Percentiles rank a stretch among this genome's conserved stretches.
Evolutionary conservation across 2,797 vertebrate species (phyloP).

Genomic region (Rhinogobio ventralis): DNA sequence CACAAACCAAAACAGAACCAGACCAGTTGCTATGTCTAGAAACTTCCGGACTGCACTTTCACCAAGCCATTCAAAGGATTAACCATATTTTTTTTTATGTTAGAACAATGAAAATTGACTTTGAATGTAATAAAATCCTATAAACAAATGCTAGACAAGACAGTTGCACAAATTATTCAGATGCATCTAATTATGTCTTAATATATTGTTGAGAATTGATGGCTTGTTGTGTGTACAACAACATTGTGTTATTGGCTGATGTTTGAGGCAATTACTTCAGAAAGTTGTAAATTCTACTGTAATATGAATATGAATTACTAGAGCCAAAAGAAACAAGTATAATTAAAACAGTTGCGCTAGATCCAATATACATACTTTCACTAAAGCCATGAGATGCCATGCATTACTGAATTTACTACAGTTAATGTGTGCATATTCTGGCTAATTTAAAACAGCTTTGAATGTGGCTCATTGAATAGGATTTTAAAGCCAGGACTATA

Average conservation of each 20-base stretch:
- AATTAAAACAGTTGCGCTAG: background rate
- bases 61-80: background rate
- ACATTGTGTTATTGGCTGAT: conserved; percentile 2
- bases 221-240: background rate
- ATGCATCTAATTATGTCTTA: background rate
- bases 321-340: background rate
- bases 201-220: background rate
- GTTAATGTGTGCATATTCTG: background rate
- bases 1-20: conserved; percentile 31
- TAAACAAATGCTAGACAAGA: conserved; percentile 12
- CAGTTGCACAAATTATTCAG: background rate
- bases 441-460: background rate
- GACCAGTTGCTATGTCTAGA: background rate
- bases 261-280: background rate
- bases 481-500: background rate
- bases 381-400: background rate
- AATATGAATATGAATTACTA: background rate
- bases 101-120: background rate
- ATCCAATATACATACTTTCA: background rate
- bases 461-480: background rate
- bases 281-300: background rate
- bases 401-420: background rate
- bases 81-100: background rate
- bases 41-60: conserved; percentile 8
- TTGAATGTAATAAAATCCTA: background rate